Conservation (phyloP, 2,797 vertebrate species). For the Gobio occitaniae region DNA sequence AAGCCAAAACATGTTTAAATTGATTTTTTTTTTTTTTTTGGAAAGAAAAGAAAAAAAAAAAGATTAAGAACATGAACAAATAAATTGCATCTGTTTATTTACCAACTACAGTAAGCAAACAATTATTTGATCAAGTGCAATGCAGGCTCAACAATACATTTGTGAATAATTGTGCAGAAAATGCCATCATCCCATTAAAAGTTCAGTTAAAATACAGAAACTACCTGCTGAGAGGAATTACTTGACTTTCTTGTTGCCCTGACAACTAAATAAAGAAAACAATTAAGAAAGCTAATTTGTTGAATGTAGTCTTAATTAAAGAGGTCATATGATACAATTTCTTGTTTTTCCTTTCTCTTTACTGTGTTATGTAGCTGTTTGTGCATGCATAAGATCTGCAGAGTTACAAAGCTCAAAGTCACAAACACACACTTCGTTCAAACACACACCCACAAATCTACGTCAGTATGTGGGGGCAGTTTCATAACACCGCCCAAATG, state of each 20-base stretch:
- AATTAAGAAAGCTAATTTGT: neutral
- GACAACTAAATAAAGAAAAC: neutral
- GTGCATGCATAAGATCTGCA: too few species aligned
- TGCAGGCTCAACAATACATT: neutral
- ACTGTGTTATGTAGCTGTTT: too few species aligned
- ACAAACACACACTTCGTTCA: too few species aligned
- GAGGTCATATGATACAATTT: too few species aligned
- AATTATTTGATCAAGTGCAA: neutral
- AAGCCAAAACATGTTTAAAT: slow-evolving; percentile 43
- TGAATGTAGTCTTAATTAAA: slow-evolving; percentile 1
- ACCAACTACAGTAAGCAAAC: slow-evolving; percentile 43
- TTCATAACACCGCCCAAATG: too few species aligned
- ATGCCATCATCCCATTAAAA: neutral
- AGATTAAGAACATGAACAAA: slow-evolving; percentile 61
- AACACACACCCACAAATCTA: too few species aligned
- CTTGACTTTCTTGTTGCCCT: neutral
- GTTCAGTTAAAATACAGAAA: neutral
- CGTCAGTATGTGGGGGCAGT: too few species aligned
- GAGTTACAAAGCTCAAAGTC: too few species aligned
- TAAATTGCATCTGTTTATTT: slow-evolving; percentile 56
- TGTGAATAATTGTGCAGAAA: slow-evolving; percentile 3
- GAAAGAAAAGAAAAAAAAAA: neutral
- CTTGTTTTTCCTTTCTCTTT: too few species aligned
- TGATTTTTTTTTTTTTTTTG: too few species aligned
- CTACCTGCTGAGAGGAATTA: neutral